A percentile compares a stretch with the other conserved stretches of the same genome.
These are phyloP conservation scores for Melanotaenia pygmaea DNA, from an alignment of 2,797 vertebrate genomes.

Conservation along the genomic window DNA sequence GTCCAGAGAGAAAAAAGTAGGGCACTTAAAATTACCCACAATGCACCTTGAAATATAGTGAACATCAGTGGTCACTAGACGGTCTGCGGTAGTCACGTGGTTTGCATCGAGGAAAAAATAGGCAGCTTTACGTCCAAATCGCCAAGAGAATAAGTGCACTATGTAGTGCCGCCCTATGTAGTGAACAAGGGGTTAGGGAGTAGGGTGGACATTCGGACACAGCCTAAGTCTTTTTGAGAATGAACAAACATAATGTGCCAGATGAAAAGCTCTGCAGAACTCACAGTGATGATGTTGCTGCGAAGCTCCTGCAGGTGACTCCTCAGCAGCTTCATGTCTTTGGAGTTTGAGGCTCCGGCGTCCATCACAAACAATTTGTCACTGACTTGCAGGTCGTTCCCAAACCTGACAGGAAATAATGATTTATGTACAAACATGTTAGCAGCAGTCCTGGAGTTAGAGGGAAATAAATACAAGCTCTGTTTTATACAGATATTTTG, in stretches of 20 bases:
- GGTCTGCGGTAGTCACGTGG: too few relatives aligned
- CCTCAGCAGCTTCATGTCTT: conserved; percentile 94
- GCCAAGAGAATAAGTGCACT: too few relatives aligned
- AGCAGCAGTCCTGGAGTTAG: neutral
- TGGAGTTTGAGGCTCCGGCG: conserved; percentile 93
- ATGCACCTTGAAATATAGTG: too few relatives aligned
- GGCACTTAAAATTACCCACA: too few relatives aligned
- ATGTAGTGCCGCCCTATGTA: too few relatives aligned
- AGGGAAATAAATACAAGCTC: neutral
- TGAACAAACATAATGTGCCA: neutral
- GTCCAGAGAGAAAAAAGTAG: too few relatives aligned
- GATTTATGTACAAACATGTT: neutral
- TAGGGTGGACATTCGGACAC: too few relatives aligned
- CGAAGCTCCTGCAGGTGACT: conserved; percentile 93
- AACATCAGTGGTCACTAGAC: too few relatives aligned
- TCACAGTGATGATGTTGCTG: conserved; percentile 89
- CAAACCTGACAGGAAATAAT: conserved; percentile 84
- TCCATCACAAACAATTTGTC: conserved; percentile 95
- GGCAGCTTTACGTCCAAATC: too few relatives aligned
- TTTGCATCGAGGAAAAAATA: too few relatives aligned
- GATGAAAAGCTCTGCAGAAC: conserved; percentile 21
- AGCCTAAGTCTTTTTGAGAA: neutral
- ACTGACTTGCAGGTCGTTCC: conserved; percentile 92
- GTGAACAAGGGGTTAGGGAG: too few relatives aligned
- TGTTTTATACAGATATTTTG: too few relatives aligned